Percentiles rank a stretch among this genome's conserved stretches.
Conservation (phyloP, 2,888 invertebrate species). For the Poecilobothrus nobilitatus region DNA sequence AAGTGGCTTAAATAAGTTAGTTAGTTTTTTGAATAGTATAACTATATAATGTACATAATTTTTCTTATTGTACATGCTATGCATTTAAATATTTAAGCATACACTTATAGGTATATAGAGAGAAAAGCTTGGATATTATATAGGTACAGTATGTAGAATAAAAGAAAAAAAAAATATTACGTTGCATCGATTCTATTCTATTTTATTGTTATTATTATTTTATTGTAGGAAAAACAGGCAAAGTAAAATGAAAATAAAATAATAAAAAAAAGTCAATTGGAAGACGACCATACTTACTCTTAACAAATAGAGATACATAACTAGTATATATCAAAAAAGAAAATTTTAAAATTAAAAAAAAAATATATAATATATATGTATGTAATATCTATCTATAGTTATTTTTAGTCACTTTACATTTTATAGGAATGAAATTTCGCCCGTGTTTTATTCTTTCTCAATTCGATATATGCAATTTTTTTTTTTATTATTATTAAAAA, state of each 20-base stretch:
- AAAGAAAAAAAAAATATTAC: background rate
- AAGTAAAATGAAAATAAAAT: background rate
- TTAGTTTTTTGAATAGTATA: background rate
- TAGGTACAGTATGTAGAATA: background rate
- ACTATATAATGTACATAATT: background rate
- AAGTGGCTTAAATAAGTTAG: too few relatives aligned
- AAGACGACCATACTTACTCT: background rate
- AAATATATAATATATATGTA: too few relatives aligned
- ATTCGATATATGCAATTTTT: too few relatives aligned
- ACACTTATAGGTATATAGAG: background rate
- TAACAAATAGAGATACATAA: background rate
- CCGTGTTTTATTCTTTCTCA: too few relatives aligned
- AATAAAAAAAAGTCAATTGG: background rate
- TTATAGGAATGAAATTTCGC: too few relatives aligned
- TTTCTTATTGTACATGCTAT: background rate
- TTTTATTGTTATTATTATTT: background rate
- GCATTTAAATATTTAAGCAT: background rate
- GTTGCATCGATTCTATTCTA: background rate
- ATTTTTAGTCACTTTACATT: too few relatives aligned
- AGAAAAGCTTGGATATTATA: background rate
- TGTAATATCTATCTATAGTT: too few relatives aligned
- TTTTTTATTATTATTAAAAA: too few relatives aligned
- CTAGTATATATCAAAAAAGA: too few relatives aligned
- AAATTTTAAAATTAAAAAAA: too few relatives aligned
- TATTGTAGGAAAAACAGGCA: background rate